These are phyloP conservation scores for Epirrhoe tristata DNA, from an alignment of 2,888 invertebrate genomes.

Conservation along the genomic window DNA sequence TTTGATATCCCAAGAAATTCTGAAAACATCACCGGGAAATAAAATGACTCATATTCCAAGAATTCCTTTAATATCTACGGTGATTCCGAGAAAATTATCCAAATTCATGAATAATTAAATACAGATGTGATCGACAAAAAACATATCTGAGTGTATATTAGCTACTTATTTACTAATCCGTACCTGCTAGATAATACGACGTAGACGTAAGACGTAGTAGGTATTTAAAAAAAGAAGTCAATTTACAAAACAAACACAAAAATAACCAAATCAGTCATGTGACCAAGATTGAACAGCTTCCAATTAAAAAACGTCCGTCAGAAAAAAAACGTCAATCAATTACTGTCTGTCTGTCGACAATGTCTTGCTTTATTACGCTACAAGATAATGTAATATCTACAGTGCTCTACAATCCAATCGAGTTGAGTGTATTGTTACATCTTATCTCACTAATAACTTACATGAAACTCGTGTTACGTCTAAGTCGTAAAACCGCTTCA, in stretches of 20 bases:
- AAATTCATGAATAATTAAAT: constrained; percentile 18
- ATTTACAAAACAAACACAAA: constrained; percentile 2
- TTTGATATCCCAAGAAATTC: constrained; percentile 14
- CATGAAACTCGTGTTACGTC: too few relatives aligned
- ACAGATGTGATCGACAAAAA: constrained; percentile 21
- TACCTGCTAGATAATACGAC: neutral
- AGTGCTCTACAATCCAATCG: too few relatives aligned
- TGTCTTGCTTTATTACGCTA: constrained; percentile 38
- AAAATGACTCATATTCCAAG: constrained; percentile 29
- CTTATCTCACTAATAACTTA: too few relatives aligned
- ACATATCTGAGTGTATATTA: neutral
- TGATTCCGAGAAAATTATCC: constrained; percentile 19
- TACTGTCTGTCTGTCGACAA: constrained; percentile 53
- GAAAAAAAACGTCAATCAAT: constrained; percentile 49
- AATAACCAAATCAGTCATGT: constrained; percentile 13
- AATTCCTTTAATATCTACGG: constrained; percentile 21
- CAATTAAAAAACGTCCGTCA: constrained; percentile 24
- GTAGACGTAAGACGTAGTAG: too few relatives aligned
- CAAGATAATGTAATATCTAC: neutral
- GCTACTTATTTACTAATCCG: neutral
- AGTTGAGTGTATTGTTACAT: too few relatives aligned
- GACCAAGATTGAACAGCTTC: constrained; percentile 27
- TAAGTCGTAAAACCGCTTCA: too few relatives aligned
- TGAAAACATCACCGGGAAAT: constrained; percentile 11
- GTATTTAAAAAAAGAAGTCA: neutral